Evolutionary conservation across 2,113 vertebrate genomes (phyloP), one percentile per base, ranked within the genome.

Genomic region (Callospermophilus lateralis): DNA sequence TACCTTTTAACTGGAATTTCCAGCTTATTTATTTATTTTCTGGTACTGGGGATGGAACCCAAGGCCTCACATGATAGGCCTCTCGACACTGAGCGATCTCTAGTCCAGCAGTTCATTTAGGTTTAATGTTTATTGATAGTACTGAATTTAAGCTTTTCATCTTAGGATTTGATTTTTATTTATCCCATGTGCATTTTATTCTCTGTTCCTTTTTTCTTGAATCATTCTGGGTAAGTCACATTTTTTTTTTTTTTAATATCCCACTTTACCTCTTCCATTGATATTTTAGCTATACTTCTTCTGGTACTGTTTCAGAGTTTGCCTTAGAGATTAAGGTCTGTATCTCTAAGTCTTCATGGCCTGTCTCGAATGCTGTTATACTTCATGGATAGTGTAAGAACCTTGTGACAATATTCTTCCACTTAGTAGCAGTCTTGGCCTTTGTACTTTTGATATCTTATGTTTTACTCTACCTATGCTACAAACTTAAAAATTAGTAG

Each of bases 81-180:
- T 58, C 55, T 58, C 19, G 20, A 58, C 63, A 30, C 63, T 32
- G 10, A 67, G 63, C 28, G 30, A 67, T 13, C 24, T 26, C 9
- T 9, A 63, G 63, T 28, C 63, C 63, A 67, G 28, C n/a, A 45
- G n/a, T 48, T 55, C 32, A 94, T 80, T 63, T 94, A 51, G 37
- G 48, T 79, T 81, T 81, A 88, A 39, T 72, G 24, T 51, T 80
- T 81, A 81, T 89, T 74, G 42, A 63, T 53, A 65, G 15, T 39
- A 84, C 42, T 93, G 48, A 53, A 34, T 67, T 81, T 61, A 81
- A 83, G 65, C 28, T 37, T 70, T 51, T 34, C 6, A 51, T 48
- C 10, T 89, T 37, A 30, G 72, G 34, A 79, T 89, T 19, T 89
- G 39, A 42, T 39, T 84, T 92, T 88, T 89, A 88, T 84, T 94